These are phyloP conservation scores for Discoglossus pictus DNA, from an alignment of 2,797 vertebrate genomes.

Conservation along the genomic window DNA sequence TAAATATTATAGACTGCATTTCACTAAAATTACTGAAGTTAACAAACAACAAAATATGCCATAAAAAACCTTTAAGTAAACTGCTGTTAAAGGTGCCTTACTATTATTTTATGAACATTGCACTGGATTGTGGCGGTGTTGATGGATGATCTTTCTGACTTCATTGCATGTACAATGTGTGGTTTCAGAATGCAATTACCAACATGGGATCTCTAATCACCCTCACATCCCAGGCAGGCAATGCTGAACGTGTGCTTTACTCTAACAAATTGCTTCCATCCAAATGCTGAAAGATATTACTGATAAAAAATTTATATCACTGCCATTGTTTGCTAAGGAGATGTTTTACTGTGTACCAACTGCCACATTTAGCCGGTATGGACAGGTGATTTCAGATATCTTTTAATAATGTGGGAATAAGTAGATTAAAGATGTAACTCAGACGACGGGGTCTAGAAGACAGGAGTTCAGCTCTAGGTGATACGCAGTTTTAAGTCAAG, in stretches of 20 bases:
- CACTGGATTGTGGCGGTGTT: constrained; percentile 25
- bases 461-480: constrained; percentile 39
- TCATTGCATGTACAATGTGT: constrained; percentile 32
- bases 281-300: background rate
- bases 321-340: background rate
- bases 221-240: constrained; percentile 3
- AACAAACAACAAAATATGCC: constrained; percentile 23
- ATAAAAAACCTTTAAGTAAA: constrained; percentile 45
- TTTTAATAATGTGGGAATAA: constrained; percentile 25
- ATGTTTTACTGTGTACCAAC: constrained; percentile 16
- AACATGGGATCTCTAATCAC: constrained; percentile 31
- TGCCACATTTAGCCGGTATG: constrained; percentile 13
- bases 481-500: constrained; percentile 35
- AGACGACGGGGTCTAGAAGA: constrained; percentile 20
- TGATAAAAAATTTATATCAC: background rate
- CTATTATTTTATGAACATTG: constrained; percentile 43
- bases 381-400: background rate
- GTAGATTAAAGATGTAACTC: constrained; percentile 37
- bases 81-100: constrained; percentile 31
- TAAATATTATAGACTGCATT: constrained; percentile 36
- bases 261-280: background rate
- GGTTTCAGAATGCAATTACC: constrained; percentile 35
- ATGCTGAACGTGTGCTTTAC: constrained; percentile 5
- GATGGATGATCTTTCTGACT: constrained; percentile 43
- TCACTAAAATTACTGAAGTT: constrained; percentile 15